Evolutionary conservation across 2,888 invertebrate species (phyloP).

Genomic region (Blera fallax): DNA sequence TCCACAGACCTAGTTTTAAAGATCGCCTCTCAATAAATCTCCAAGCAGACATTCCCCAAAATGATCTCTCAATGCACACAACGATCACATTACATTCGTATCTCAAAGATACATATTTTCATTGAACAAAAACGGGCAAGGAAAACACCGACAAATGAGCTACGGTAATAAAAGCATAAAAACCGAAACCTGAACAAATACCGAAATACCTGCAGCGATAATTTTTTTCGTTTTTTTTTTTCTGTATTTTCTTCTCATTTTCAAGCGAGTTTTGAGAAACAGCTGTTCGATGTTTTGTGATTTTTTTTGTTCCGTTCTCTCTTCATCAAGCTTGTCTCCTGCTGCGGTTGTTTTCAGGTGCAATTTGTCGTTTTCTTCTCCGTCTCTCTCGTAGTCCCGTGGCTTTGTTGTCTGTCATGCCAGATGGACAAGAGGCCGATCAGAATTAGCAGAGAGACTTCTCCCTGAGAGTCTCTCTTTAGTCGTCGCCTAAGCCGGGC

Average conservation of each 20-base stretch:
- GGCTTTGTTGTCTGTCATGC: slow-evolving; percentile 17
- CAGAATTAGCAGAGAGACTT: not conserved
- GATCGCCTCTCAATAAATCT: not conserved
- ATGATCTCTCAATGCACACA: slow-evolving; percentile 15
- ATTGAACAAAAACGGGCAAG: slow-evolving; percentile 15
- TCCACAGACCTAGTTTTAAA: not conserved
- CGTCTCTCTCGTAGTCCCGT: not conserved
- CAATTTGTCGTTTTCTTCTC: slow-evolving; percentile 29
- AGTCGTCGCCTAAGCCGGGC: not conserved
- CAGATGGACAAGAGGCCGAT: not conserved
- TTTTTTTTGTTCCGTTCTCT: not conserved
- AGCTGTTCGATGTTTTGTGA: slow-evolving; percentile 32
- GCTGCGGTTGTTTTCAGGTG: slow-evolving; percentile 36
- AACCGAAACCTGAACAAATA: slow-evolving; percentile 45
- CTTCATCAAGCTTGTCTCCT: not conserved
- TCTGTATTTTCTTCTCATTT: not conserved
- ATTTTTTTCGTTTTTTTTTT: not conserved
- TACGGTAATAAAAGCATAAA: slow-evolving; percentile 31
- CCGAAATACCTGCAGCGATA: slow-evolving; percentile 41
- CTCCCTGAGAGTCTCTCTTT: not conserved
- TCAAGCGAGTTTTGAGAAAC: slow-evolving; percentile 35
- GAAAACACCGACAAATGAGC: slow-evolving; percentile 24
- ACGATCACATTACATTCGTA: not conserved
- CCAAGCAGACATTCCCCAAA: slow-evolving; percentile 5
- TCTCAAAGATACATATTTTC: not conserved